These are phyloP conservation scores for Drosophila ohnishii DNA, from an alignment of 1,140 invertebrate genomes.

Conservation along the genomic window DNA sequence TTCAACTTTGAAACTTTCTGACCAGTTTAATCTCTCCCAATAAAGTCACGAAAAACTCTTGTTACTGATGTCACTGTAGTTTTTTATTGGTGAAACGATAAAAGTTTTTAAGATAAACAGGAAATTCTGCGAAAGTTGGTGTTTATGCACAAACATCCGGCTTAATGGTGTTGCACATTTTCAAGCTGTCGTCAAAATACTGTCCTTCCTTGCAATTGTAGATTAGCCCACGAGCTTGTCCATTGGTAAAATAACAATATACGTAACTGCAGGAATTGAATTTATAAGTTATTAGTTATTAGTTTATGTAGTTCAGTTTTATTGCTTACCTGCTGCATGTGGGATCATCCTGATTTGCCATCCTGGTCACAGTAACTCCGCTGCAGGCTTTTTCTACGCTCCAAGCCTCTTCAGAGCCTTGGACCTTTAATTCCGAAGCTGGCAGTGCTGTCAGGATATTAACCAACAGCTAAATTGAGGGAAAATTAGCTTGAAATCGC, in stretches of 20 bases:
- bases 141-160: slow-evolving; percentile 2
- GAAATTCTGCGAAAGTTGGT: slow-evolving; percentile 6
- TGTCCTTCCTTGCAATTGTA: not conserved
- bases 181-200: not conserved
- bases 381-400: not conserved
- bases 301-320: too few species aligned
- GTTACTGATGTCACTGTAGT: not conserved
- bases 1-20: not conserved
- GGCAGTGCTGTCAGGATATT: slow-evolving; percentile 2
- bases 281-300: too few species aligned
- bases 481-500: too few species aligned
- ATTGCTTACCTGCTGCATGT: not conserved
- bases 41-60: not conserved
- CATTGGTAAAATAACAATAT: too few species aligned
- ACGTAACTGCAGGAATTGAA: too few species aligned
- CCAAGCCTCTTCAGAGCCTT: not conserved
- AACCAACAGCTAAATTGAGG: not conserved
- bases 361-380: not conserved
- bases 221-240: too few species aligned
- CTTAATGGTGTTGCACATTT: not conserved
- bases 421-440: not conserved
- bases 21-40: not conserved
- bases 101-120: not conserved
- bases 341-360: not conserved
- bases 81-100: slow-evolving; percentile 1